Evolutionary conservation across 1,140 invertebrate species (phyloP), one percentile per base, ranked within the genome.

Genomic region (Theocolax elegans): DNA sequence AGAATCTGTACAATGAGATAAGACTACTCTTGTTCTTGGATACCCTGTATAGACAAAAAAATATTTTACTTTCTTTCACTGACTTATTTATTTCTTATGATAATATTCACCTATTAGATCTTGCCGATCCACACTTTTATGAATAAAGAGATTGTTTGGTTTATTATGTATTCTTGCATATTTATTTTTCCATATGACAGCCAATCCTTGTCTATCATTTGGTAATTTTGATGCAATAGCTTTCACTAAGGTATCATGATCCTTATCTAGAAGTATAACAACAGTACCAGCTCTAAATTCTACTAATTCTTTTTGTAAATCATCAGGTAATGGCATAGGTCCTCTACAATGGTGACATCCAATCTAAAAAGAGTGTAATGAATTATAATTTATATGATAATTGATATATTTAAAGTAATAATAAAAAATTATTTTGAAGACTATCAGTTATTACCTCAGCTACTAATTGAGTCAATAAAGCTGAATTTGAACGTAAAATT

Each of bases 281-380:
- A 85, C 67, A 6, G 78, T 76, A 25, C 84, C 84, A 12, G 72
- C 25, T 60, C 77, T 79, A 38, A 74, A 79, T 64, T 83, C 81
- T 2, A 86, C 68, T 15, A 85, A 51, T 54, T 75, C 69, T 42
- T 85, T 83, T 38, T 85, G 81, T 13, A 86, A 63, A 1, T 76
- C 71, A 13, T 51, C 13, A 25, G 77, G 76, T 42, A 86, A 72
- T 3, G 83, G 80, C 59, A 81, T 73, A 13, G 77, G 48, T 9
- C 79, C 81, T 79, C 83, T 72, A 27, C 84, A 86, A 46, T 86
- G 84, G 74, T 85, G 83, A 67, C 84, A 86, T 17, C 84, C 84
- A 31, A 84, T 68, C 31, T 35, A 35, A 35, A 35, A 35, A 35
- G 10, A 35, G 31, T 35, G 25, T 10, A 27, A 54, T 27, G 51